These are phyloP conservation scores for Agrilus mali DNA, from an alignment of 2,888 invertebrate species.

Conservation along the genomic window DNA sequence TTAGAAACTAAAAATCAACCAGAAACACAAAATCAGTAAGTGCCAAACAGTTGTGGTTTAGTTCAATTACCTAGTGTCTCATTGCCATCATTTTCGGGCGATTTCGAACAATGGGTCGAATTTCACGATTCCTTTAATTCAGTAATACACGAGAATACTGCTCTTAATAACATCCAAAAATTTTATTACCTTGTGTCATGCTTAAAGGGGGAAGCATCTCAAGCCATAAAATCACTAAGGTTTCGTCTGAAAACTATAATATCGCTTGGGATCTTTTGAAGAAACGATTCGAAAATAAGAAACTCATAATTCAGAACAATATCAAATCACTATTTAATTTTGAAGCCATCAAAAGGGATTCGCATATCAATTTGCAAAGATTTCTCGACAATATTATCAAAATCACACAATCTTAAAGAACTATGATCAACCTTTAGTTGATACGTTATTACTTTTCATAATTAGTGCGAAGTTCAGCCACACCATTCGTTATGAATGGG, in stretches of 20 bases:
- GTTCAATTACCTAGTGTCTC: not conserved
- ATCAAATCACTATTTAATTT: not conserved
- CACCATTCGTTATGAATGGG: not conserved
- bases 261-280: conserved; percentile 1
- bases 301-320: not conserved
- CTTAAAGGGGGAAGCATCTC: not conserved
- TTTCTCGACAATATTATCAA: too few relatives aligned
- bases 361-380: not conserved
- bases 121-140: too few relatives aligned
- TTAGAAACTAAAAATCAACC: not conserved
- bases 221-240: not conserved
- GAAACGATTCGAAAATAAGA: too few relatives aligned
- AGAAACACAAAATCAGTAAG: too few relatives aligned
- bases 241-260: not conserved
- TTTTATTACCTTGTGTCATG: not conserved
- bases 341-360: not conserved
- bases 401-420: too few relatives aligned
- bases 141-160: too few relatives aligned
- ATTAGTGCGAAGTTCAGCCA: not conserved
- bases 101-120: too few relatives aligned
- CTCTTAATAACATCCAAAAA: too few relatives aligned
- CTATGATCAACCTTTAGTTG: not conserved
- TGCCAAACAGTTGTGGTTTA: not conserved
- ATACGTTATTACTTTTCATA: not conserved
- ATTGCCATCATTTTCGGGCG: not conserved